These are phyloP conservation scores for Lycaena phlaeas DNA, from an alignment of 2,888 invertebrate species.

Conservation along the genomic window DNA sequence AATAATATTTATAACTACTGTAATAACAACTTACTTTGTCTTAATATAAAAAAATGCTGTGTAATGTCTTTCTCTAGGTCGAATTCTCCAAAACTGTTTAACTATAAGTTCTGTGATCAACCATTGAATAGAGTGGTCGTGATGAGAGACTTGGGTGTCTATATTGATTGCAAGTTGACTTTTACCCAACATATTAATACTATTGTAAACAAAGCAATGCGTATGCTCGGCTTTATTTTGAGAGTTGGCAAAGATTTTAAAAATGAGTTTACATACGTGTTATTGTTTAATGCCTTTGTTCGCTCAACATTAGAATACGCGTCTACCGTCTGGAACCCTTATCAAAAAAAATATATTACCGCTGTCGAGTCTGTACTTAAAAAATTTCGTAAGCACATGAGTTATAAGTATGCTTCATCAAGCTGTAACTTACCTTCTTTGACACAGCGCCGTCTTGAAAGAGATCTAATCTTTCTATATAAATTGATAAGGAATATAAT, in stretches of 20 bases:
- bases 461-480: no score
- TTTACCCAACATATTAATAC: not conserved
- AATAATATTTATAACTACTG: not conserved
- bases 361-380: no score
- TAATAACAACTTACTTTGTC: not conserved
- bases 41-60: not conserved
- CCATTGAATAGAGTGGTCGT: not conserved
- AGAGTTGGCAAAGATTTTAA: not conserved
- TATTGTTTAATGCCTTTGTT: no score
- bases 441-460: no score
- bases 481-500: no score
- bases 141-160: not conserved
- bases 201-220: not conserved
- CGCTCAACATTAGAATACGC: no score
- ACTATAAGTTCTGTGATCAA: no score
- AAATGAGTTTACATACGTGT: not conserved
- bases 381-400: no score
- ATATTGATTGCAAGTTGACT: slow-evolving; percentile 1
- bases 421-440: no score
- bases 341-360: no score
- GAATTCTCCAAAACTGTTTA: not conserved
- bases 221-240: not conserved
- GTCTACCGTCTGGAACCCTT: no score
- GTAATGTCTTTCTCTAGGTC: not conserved
- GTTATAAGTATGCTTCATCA: no score